A percentile compares a stretch with the other conserved stretches of the same genome.
phyloP scores from a whole-genome alignment of 64 coral and sea anemone genomes.

The Anthopleura sola region DNA sequence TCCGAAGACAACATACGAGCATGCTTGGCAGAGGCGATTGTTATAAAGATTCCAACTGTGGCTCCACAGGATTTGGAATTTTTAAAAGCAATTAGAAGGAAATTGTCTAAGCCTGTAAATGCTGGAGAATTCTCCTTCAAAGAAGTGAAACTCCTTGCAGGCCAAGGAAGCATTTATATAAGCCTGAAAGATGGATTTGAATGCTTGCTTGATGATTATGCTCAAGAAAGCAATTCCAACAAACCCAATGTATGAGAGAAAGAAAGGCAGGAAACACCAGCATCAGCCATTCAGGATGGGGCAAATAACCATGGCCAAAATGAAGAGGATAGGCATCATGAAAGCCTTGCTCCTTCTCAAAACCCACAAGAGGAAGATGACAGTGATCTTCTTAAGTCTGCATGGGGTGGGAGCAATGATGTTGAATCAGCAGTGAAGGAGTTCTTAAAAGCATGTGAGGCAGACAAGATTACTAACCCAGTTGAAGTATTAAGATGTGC shows the following conservation, averaged over 20 bases:
- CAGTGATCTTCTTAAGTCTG: constrained; percentile 1
- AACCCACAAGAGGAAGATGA: constrained; percentile 4
- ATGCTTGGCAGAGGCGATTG: constrained; percentile 4
- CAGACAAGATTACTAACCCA: background rate
- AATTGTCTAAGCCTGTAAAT: constrained; percentile 32
- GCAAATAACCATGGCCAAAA: background rate
- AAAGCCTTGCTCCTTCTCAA: background rate
- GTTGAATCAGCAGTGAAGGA: constrained; percentile 32
- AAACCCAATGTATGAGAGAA: background rate
- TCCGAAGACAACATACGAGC: constrained; percentile 3
- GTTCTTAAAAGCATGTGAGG: no score
- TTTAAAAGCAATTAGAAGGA: constrained; percentile 18
- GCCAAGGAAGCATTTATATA: constrained; percentile 27
- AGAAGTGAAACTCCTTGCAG: constrained; percentile 4
- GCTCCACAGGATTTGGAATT: constrained; percentile 18
- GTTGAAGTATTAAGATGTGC: constrained; percentile 11
- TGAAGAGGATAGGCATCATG: constrained; percentile 10
- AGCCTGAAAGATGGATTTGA: background rate
- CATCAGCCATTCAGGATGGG: background rate
- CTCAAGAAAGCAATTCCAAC: background rate
- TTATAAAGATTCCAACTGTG: background rate
- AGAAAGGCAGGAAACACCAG: background rate
- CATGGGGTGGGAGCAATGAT: constrained; percentile 13
- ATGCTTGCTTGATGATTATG: background rate
- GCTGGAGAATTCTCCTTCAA: constrained; percentile 19